Base-by-base conservation (phyloP, 2,113 vertebrate species). In the Prietella phreatophila region DNA sequence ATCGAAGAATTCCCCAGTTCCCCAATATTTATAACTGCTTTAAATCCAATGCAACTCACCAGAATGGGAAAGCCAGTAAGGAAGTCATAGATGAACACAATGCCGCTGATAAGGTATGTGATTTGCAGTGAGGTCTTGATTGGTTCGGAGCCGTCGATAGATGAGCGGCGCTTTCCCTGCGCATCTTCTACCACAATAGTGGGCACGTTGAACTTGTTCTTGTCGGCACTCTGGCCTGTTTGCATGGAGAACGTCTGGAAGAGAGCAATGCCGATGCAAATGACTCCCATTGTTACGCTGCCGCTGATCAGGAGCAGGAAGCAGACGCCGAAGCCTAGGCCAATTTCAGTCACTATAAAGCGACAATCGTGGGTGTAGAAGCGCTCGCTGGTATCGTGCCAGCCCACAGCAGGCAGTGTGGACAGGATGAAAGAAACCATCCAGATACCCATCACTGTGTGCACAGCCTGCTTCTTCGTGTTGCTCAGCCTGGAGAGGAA, bases 361-460 rank as follows among this genome's bases (percentile, higher is more conserved):
- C 96, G 95, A 93, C 97, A 98, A 95, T 97, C 97, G 0, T 95
- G 94, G 86, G 96, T 91, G 75, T 98, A 98, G 95, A 98, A 98
- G 86, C 97, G 97, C 58, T 97, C 92, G 0, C 93, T 94, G 5
- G 97, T 97, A 94, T 98, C 96, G 0, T 98, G 97, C 97, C 97
- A 98, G 85, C 97, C 97, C 27, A 98, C 97, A 0, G 97, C 97
- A 0, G 97, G 97, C 89, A 98, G 94, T 0, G 97, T 97, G 7
- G 97, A 98, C 78, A 98, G 94, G 91, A 97, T 96, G 93, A 98
- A 98, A 63, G 97, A 98, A 80, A 97, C 97, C 97, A 97, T 98
- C 97, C 97, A 98, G 93, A 98, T 97, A 50, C 97, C 97, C 97
- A 98, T 97, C 85, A 98, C 97, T 0, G 97, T 98, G 92, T 98